Evolutionary conservation across 2,888 invertebrate genomes (phyloP), one percentile per base, ranked within the genome.

Genomic region (Phyto melanocephala): DNA sequence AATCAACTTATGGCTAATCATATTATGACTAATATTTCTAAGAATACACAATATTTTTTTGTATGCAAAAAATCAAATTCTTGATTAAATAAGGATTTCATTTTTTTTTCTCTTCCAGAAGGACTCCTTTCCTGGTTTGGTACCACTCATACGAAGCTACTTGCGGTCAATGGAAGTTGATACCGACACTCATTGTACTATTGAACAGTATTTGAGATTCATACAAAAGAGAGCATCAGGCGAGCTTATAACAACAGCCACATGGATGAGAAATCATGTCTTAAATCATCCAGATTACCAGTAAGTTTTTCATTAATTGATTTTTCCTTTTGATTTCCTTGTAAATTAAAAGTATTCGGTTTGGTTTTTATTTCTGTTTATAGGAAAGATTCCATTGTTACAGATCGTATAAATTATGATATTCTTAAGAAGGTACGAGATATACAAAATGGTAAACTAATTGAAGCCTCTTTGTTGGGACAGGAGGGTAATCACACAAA

Each of bases 131-230:
- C 98, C 98, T 22, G 99, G 99, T 0, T 92, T 99, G 87, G 95
- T 99, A 85, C 97, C 98, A 4, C 92, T 99, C 86, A 97, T 99
- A 84, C 96, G 97, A 90, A 96, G 96, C 87, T 99, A 98, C 92
- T 93, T 99, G 87, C 95, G 96, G 85, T 96, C 96, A 79, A 97
- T 98, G 94, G 99, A 99, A 90, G 96, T 99, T 65, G 99, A 99
- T 92, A 98, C 98, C 2, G 99, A 99, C 91, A 99, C 99, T 56
- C 96, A 97, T 91, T 99, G 99, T 92, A 98, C 98, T 10, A 96
- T 99, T 88, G 96, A 96, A 91, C 97, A 98, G 92, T 99, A 99
- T 92, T 93, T 99, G 84, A 96, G 95, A 89, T 94, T 99, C 82
- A 98, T 99, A 89, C 95, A 95, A 90, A 93, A 94, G 71, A 93